Percentiles rank a stretch among this genome's conserved stretches.
These are phyloP conservation scores for Takifugu ocellatus DNA, from an alignment of 2,797 vertebrate species.

Conservation along the genomic window DNA sequence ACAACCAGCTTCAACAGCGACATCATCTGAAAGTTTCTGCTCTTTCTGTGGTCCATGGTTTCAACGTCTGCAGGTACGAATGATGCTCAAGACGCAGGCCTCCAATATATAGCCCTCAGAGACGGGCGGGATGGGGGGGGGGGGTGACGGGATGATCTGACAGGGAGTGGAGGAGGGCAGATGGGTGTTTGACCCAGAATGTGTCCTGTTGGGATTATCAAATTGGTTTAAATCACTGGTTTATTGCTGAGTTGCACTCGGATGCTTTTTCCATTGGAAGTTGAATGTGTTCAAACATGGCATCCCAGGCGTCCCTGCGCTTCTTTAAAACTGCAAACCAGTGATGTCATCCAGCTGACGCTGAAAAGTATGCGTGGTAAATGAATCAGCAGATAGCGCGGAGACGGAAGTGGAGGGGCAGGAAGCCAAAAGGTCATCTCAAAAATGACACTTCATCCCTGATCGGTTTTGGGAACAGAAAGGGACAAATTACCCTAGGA, in stretches of 20 bases:
- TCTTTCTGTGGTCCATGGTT: conserved; percentile 30
- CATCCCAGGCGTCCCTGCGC: conserved; percentile 23
- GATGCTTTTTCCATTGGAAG: conserved; percentile 66
- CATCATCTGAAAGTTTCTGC: conserved; percentile 52
- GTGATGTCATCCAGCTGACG: conserved; percentile 33
- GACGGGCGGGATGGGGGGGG: conserved; percentile 33
- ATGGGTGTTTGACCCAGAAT: conserved; percentile 58
- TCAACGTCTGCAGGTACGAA: conserved; percentile 29
- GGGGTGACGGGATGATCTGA: conserved; percentile 40
- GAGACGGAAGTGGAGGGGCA: conserved; percentile 8
- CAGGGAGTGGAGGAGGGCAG: conserved; percentile 55
- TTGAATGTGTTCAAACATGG: conserved; percentile 35
- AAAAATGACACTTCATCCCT: not conserved
- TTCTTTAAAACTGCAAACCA: conserved; percentile 21
- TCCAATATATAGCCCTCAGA: conserved; percentile 75
- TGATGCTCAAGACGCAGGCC: conserved; percentile 67
- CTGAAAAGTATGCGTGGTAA: conserved; percentile 17
- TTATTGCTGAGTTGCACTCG: conserved; percentile 49
- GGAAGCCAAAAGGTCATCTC: conserved; percentile 5
- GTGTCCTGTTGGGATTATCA: conserved; percentile 63
- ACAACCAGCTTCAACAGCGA: conserved; percentile 62
- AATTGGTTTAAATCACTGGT: conserved; percentile 64
- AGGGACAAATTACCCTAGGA: not conserved
- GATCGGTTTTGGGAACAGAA: not conserved
- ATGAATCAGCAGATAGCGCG: conserved; percentile 28